Base-by-base conservation (phyloP, 1,140 invertebrate genomes). In the Diorhabda elongata region DNA sequence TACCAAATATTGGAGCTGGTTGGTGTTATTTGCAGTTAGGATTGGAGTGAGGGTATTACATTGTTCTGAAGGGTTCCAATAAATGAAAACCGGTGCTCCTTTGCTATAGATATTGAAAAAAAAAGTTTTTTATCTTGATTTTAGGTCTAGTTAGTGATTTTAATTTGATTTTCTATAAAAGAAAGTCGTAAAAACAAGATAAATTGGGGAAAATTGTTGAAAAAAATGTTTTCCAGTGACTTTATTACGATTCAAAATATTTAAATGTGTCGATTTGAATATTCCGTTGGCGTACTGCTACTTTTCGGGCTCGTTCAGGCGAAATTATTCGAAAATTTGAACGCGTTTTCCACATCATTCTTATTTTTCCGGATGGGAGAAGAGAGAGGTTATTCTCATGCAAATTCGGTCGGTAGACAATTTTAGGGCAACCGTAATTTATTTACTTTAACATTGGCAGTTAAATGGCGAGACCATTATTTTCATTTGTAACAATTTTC, bases 401-500 rank as follows among this genome's bases (percentile, higher is more conserved):
- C 74, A 79, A 79, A 79, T 79, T 70, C 66, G 4, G 47, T 58
- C 44, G 61, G 44, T 64, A 70, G 72, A 78, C 75, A 78, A 77
- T 77, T 79, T 79, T 69, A 74, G 72, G 68, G 73, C 68, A 67
- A 44, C 70, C 72, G 67, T 74, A 78, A 78, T 78, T 78, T 75
- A 75, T 76, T 75, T 73, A 68, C 66, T 69, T 64, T 75, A 68
- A 71, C 67, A 62, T 73, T 70, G 58, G 61, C 63, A 68, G 70
- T 65, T 65, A 56, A 69, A 68, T 66, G 61, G 73, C 26, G 26
- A 26, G 47, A 58, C 70, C 73, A 74, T 75, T 72, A 71, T 73
- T 70, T 69, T 67, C 63, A 56, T 57, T 64, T 56, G 44, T 56
- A 4, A 26, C 52, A 44, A 44, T 62, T 47, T 44, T 6, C 45